Evolutionary conservation across 2,888 invertebrate species (phyloP).

Genomic region (Dugesia japonica): DNA sequence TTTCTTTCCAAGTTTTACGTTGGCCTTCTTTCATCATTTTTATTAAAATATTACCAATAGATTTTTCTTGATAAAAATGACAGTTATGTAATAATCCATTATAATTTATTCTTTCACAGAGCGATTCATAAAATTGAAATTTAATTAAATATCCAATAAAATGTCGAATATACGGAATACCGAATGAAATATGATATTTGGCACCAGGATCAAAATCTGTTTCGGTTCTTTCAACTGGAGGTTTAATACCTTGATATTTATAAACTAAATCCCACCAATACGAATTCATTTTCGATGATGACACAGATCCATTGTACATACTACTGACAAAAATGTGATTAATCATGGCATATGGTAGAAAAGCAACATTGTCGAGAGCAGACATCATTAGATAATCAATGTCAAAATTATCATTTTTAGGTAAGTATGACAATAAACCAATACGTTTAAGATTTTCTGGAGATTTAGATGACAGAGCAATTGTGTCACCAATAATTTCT

Average conservation of each 20-base stretch:
- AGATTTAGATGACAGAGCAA: conserved; percentile 40
- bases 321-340: conserved; percentile 50
- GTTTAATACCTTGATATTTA: conserved; percentile 44
- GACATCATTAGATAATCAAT: conserved; percentile 37
- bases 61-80: conserved; percentile 37
- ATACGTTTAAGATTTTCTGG: neutral
- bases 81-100: conserved; percentile 37
- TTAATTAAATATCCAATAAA: conserved; percentile 38
- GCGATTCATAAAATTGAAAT: conserved; percentile 39
- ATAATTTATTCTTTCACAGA: conserved; percentile 37
- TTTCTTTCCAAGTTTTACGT: conserved; percentile 55
- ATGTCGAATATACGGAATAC: conserved; percentile 39
- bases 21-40: conserved; percentile 49
- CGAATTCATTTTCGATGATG: conserved; percentile 41
- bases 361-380: conserved; percentile 48
- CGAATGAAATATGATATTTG: conserved; percentile 41
- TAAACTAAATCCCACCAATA: conserved; percentile 50
- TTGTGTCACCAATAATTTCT: conserved; percentile 46
- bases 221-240: conserved; percentile 39
- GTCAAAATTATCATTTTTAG: neutral
- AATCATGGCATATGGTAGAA: conserved; percentile 48
- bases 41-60: neutral
- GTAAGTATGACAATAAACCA: neutral
- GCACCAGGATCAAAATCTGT: conserved; percentile 45
- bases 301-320: conserved; percentile 43